Base-by-base conservation (phyloP, 1,140 invertebrate genomes). In the Zelostemma sp. region DNA sequence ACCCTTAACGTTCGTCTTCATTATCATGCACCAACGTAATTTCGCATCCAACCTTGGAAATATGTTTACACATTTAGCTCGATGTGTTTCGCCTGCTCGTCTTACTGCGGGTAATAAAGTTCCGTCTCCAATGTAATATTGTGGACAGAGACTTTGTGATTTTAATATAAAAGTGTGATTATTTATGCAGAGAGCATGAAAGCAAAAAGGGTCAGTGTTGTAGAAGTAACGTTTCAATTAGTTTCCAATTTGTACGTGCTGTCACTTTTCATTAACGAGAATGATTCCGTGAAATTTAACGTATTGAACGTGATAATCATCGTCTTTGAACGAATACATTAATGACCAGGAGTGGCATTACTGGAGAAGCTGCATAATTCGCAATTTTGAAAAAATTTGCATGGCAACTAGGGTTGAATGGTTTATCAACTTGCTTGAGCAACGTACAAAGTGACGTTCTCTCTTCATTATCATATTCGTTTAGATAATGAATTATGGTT, bases 11-110 rank as follows among this genome's bases (percentile, higher is more conserved):
- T 18, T 43, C 35, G 64, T 65, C 58, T 69, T 69, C 60, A 64
- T 64, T 56, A 69, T 64, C 59, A 54, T 60, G 43, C 56, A 50
- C 43, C 55, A 64, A 64, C 47, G 53, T 60, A 38, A 54, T 47
- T 25, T 51, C 18, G 28, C 33, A 19, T 28, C 3, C 25, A 28
- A 28, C 3, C 25, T 4, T 28, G 8, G 25, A 8, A 28, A 28
- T 28, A 4, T 28, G 25, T 4, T 50, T 43, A 19, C 47, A 38
- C 12, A 55, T 21, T 46, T 6, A 43, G n/a, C 2, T 14, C 35
- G 9, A 14, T 38, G 12, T 3, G 35, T 38, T 38, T n/a, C 35
- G 12, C 3, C 35, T 14, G n/a, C 12, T 38, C 3, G 9, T 11
- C n/a, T 14, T 11, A 2, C 12, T 38, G 4, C 12, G 12, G n/a